Conservation (phyloP, 2,113 vertebrate genomes). For the Amblyornis subalaris region DNA sequence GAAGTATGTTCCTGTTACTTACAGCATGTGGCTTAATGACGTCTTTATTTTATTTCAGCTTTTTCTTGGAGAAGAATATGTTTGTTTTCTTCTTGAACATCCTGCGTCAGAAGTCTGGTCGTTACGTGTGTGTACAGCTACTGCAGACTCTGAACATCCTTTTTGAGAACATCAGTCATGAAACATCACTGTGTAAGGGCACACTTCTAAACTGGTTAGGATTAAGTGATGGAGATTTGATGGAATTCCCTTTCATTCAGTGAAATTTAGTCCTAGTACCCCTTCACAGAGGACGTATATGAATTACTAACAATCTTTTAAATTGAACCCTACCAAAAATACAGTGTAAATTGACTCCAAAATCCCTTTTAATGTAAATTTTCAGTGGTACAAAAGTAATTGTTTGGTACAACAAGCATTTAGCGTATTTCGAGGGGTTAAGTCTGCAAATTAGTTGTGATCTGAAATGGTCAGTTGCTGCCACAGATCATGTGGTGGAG, state of each 20-base stretch:
- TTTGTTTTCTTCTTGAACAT: constrained; percentile 99
- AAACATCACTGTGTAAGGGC: constrained; percentile 94
- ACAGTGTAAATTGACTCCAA: background rate
- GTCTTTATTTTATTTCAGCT: constrained; percentile 72
- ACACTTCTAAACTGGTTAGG: background rate
- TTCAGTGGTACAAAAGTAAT: background rate
- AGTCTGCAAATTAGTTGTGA: background rate
- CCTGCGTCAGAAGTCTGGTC: constrained; percentile 93
- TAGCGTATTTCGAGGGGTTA: background rate
- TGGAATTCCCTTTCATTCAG: background rate
- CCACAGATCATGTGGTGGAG: background rate
- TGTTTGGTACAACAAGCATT: background rate
- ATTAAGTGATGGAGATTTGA: background rate
- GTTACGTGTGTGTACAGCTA: constrained; percentile 96
- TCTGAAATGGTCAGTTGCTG: background rate
- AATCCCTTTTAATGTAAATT: background rate
- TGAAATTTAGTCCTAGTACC: background rate
- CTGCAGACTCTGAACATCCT: constrained; percentile 98
- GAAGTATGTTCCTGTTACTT: background rate
- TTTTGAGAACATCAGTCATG: constrained; percentile 98
- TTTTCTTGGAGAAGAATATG: constrained; percentile 99
- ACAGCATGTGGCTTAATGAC: background rate
- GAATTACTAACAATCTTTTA: background rate
- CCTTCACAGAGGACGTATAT: background rate
- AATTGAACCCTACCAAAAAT: background rate